Evolutionary conservation across 30 jellyfish, hydroid and myxozoan species (phyloP).

Genomic region (Aurelia sp.): DNA sequence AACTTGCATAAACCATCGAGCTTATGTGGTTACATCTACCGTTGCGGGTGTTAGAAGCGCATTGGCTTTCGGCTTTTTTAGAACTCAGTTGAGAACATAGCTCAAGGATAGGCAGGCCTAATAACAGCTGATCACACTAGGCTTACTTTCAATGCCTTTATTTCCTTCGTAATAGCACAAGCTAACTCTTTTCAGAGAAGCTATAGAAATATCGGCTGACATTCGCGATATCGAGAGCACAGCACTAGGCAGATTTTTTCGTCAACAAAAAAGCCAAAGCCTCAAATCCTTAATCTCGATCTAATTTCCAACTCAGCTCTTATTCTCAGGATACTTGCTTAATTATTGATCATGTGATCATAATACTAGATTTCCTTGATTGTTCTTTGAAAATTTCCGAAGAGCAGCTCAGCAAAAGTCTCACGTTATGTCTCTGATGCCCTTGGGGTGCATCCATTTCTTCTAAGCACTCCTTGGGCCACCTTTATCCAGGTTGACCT

Average conservation of each 20-base stretch:
- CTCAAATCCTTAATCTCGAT: conserved; percentile 9
- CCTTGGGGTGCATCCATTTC: no score
- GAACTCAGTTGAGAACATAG: conserved; percentile 2
- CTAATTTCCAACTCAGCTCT: conserved; percentile 11
- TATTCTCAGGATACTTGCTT: conserved; percentile 5
- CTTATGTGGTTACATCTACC: neutral
- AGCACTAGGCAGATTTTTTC: conserved; percentile 22
- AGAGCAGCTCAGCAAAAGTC: neutral
- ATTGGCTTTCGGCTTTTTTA: conserved; percentile 7
- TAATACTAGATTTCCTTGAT: neutral
- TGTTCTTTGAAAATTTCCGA: neutral
- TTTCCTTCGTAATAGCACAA: conserved; percentile 1
- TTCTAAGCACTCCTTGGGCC: no score
- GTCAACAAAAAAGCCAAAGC: conserved; percentile 2
- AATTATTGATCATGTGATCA: conserved; percentile 24
- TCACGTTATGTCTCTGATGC: no score
- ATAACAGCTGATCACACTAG: neutral
- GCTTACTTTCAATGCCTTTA: neutral
- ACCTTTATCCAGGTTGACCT: no score
- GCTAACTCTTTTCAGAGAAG: neutral
- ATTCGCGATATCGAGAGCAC: neutral
- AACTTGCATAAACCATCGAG: no score
- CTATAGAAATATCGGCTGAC: conserved; percentile 6
- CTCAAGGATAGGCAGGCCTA: conserved; percentile 2
- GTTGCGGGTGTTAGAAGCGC: neutral